Evolutionary conservation across 37 sponge, comb jelly and placozoan species (phyloP), one percentile per base, ranked within the genome.

Genomic region (Chondrosia reniformis): DNA sequence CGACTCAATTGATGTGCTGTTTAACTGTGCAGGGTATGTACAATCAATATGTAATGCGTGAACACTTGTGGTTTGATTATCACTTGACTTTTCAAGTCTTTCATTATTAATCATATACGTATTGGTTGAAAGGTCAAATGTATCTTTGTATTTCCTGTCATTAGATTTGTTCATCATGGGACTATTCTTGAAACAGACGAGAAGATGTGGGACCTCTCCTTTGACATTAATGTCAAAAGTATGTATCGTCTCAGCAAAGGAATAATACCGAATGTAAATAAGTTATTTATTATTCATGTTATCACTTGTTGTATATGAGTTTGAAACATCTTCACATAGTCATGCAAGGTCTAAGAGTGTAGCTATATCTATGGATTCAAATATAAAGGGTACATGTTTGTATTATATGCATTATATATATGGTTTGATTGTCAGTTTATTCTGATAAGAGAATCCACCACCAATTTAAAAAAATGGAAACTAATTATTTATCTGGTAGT

Each of bases 11-110:
- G 81, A 86, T 71, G 87, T 86, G 15, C 46, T 91, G 25, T 91
- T 91, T 79, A 91, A 91, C 81, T 91, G 87, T 91, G 91, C 87
- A 24, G 91, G 91, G 91, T 91, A 25, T 37, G 91, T 44, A 57
- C 2, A 28, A 27, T 25, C 34, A 21, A 25, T 22, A 13, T 49
- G 52, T 49, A 15, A n/a, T n/a, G n/a, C n/a, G n/a, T n/a, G n/a
- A n/a, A n/a, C n/a, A n/a, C n/a, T n/a, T n/a, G n/a, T n/a, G n/a
- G n/a, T n/a, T n/a, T n/a, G n/a, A n/a, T n/a, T n/a, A n/a, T n/a
- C n/a, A n/a, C n/a, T n/a, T n/a, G n/a, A n/a, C n/a, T n/a, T n/a
- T n/a, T n/a, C n/a, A n/a, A n/a, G n/a, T n/a, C n/a, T n/a, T n/a
- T n/a, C n/a, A n/a, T 17, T 24, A 46, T 44, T 24, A 13, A 49